These are phyloP conservation scores for Gobio occitaniae DNA, from an alignment of 2,797 vertebrate species.

Conservation along the genomic window DNA sequence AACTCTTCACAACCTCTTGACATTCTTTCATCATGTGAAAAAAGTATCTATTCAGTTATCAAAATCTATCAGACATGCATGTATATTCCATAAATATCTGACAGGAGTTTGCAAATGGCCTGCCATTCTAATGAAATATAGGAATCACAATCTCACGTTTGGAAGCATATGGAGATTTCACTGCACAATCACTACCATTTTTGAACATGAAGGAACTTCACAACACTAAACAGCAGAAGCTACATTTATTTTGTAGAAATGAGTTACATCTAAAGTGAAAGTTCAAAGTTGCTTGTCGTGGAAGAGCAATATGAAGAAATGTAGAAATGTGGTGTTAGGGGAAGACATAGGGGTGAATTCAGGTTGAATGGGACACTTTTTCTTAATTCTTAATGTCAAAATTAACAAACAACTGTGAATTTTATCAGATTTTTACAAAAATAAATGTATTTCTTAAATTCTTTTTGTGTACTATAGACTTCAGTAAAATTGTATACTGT, in stretches of 20 bases:
- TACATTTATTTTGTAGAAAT: background rate
- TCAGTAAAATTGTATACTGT: background rate
- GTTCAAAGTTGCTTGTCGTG: background rate
- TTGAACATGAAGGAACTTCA: background rate
- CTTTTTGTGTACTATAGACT: background rate
- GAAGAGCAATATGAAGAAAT: background rate
- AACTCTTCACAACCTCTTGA: too few species aligned
- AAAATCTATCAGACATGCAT: background rate
- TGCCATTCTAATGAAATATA: background rate
- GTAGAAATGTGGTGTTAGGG: background rate
- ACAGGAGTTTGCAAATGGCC: background rate
- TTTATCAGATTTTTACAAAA: background rate
- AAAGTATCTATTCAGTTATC: background rate
- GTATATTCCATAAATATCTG: background rate
- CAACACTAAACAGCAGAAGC: too few species aligned
- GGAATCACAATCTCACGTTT: background rate
- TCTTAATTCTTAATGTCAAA: background rate
- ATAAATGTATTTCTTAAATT: background rate
- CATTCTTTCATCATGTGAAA: background rate
- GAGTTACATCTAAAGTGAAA: background rate
- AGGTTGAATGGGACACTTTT: too few species aligned
- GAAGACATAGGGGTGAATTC: background rate
- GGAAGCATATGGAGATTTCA: background rate
- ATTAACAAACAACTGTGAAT: background rate
- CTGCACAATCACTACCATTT: background rate